Conservation (phyloP, 1,140 invertebrate genomes). For the Chrysopa pallens region DNA sequence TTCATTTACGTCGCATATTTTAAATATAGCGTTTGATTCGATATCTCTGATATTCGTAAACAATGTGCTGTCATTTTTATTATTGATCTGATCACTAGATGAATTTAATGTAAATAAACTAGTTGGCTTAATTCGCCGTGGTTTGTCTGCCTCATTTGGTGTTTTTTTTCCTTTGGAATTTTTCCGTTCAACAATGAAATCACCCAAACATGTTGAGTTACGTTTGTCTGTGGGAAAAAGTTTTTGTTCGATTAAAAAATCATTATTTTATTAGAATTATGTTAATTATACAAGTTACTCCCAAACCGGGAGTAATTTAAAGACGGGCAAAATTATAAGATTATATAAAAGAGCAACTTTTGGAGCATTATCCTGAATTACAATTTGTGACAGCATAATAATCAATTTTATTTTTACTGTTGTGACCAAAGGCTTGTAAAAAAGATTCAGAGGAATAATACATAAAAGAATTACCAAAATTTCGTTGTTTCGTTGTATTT, state of each 20-base stretch:
- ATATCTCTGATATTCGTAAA: slow-evolving; percentile 1
- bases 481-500: too few relatives aligned
- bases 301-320: too few relatives aligned
- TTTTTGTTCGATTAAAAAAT: neutral
- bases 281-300: neutral
- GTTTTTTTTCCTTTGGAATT: slow-evolving; percentile 10
- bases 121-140: slow-evolving; percentile 17
- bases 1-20: slow-evolving; percentile 5
- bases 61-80: neutral
- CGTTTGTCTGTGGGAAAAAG: slow-evolving; percentile 1
- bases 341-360: neutral
- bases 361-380: neutral
- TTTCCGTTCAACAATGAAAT: slow-evolving; percentile 13
- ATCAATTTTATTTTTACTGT: neutral
- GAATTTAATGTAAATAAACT: slow-evolving; percentile 9
- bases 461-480: too few relatives aligned
- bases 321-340: too few relatives aligned
- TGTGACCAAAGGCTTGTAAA: neutral
- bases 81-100: slow-evolving; percentile 3
- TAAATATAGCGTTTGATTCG: slow-evolving; percentile 16
- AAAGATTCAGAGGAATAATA: too few relatives aligned
- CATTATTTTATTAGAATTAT: neutral
- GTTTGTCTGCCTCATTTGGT: neutral
- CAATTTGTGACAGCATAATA: neutral
- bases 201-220: slow-evolving; percentile 13